phyloP scores from a whole-genome alignment of 2,797 vertebrate genomes.

The Propithecus deckenii region DNA sequence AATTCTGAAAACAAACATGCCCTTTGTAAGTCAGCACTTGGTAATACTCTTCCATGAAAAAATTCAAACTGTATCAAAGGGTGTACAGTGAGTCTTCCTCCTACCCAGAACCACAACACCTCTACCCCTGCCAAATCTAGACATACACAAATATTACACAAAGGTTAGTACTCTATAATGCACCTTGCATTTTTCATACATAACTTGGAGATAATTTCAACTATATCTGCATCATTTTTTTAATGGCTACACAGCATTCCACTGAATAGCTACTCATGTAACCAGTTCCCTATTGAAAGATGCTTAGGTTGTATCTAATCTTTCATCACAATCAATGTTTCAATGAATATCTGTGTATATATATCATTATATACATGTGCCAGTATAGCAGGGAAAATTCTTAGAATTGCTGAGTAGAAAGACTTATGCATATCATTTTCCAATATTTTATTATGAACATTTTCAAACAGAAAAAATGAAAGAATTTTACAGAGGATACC shows the following conservation, averaged over 20 bases:
- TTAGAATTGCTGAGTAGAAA: background rate
- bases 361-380: background rate
- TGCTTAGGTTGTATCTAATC: background rate
- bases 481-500: background rate
- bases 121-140: background rate
- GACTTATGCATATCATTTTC: background rate
- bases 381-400: background rate
- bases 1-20: background rate
- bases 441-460: background rate
- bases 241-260: background rate
- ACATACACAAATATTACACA: background rate
- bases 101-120: background rate
- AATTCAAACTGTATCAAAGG: background rate
- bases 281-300: background rate
- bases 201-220: conserved; percentile 9
- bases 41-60: background rate
- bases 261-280: background rate
- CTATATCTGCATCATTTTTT: background rate
- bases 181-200: background rate
- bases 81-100: background rate
- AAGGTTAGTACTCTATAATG: background rate
- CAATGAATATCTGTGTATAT: background rate
- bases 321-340: background rate
- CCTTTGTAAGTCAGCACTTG: background rate
- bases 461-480: background rate